A percentile compares a stretch with the other conserved stretches of the same genome.
These are phyloP conservation scores for Meleagris gallopavo DNA, from an alignment of 2,113 vertebrate genomes.

Conservation along the genomic window DNA sequence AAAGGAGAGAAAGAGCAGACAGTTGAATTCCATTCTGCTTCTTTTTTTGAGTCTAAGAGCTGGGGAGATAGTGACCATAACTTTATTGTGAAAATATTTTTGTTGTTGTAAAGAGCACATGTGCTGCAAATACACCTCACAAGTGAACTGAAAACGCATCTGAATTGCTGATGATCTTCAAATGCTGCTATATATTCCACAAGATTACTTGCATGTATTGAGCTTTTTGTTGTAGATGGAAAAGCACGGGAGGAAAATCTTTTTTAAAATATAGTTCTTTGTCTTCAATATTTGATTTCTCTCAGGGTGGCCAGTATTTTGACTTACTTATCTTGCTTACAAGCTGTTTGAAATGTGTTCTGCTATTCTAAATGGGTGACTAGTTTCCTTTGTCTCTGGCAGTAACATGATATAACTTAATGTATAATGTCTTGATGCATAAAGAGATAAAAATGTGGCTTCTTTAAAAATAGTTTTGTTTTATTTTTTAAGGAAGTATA, in stretches of 20 bases:
- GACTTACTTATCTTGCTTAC: constrained; percentile 76
- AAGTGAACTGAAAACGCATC: constrained; percentile 70
- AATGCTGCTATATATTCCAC: constrained; percentile 77
- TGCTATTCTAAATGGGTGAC: constrained; percentile 72
- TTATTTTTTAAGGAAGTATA: constrained; percentile 56
- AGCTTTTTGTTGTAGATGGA: constrained; percentile 75
- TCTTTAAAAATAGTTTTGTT: constrained; percentile 63
- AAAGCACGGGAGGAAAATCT: constrained; percentile 71
- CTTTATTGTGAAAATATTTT: constrained; percentile 45
- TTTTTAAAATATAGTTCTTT: constrained; percentile 68
- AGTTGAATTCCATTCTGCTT: neutral
- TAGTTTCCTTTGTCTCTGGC: constrained; percentile 73
- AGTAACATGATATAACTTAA: constrained; percentile 69
- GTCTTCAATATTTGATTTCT: constrained; percentile 75
- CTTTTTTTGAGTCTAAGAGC: constrained; percentile 35
- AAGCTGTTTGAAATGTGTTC: constrained; percentile 73
- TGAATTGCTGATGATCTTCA: constrained; percentile 69
- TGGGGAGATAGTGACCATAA: constrained; percentile 21
- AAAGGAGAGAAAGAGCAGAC: neutral
- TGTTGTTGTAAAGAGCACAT: constrained; percentile 67
- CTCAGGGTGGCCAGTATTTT: constrained; percentile 83
- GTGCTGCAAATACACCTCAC: constrained; percentile 54
- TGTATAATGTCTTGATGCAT: constrained; percentile 73
- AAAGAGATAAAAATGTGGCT: constrained; percentile 68
- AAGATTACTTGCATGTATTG: constrained; percentile 72